Evolutionary conservation across 2,113 vertebrate species (phyloP).

Genomic region (Oriolus oriolus): DNA sequence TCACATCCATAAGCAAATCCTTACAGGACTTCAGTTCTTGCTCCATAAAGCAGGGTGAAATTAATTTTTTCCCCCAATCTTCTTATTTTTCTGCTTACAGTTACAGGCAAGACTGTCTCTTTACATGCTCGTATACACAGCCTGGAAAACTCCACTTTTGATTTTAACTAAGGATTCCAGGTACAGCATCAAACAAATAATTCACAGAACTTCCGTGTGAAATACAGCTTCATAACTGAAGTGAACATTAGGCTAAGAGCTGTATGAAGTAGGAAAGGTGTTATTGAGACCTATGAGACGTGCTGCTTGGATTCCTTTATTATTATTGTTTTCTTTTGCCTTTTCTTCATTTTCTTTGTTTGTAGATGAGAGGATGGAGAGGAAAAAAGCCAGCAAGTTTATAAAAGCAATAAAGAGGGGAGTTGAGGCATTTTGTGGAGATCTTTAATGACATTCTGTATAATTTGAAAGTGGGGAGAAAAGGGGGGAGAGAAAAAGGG

Average conservation of each 20-base stretch:
- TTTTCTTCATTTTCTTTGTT: conserved; percentile 50
- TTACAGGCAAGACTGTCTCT: not conserved
- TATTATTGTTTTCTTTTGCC: conserved; percentile 36
- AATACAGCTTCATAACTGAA: not conserved
- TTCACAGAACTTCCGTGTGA: conserved; percentile 19
- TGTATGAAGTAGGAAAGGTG: conserved; percentile 6
- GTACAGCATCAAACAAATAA: conserved; percentile 9
- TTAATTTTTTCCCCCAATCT: not conserved
- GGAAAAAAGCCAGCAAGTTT: conserved; percentile 31
- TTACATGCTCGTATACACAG: not conserved
- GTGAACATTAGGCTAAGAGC: conserved; percentile 2
- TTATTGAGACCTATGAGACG: conserved; percentile 34
- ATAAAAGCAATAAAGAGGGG: conserved; percentile 26
- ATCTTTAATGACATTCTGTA: conserved; percentile 58
- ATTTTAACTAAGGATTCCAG: not conserved
- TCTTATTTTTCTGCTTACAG: not conserved
- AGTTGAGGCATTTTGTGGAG: conserved; percentile 35
- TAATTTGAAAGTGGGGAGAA: conserved; percentile 59
- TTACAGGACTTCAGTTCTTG: not conserved
- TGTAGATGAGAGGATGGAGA: conserved; percentile 12
- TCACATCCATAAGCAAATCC: not conserved
- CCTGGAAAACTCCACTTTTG: not conserved
- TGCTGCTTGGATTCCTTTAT: conserved; percentile 17
- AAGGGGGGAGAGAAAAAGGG: conserved; percentile 42
- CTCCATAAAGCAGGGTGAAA: not conserved